A percentile compares a stretch with the other conserved stretches of the same genome.
Evolutionary conservation across 2,113 vertebrate genomes (phyloP).

Genomic region (Rutilus rutilus): DNA sequence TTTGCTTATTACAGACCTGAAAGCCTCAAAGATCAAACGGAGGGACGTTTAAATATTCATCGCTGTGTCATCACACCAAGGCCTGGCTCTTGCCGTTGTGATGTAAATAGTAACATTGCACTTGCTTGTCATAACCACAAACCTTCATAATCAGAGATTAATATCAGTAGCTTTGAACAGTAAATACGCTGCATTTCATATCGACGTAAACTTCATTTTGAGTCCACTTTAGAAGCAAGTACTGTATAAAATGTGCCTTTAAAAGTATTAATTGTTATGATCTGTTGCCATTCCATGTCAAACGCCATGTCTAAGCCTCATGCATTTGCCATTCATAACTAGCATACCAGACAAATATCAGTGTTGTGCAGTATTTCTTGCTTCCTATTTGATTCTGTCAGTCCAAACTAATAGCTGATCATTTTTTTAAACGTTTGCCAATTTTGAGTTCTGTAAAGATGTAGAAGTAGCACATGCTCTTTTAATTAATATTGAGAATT

Average conservation of each 20-base stretch:
- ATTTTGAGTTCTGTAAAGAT: constrained; percentile 34
- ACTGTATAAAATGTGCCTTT: constrained; percentile 76
- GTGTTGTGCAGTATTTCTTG: constrained; percentile 1
- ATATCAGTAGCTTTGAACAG: constrained; percentile 46
- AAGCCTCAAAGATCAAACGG: constrained; percentile 67
- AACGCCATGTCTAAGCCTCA: constrained; percentile 57
- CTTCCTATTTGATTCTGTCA: constrained; percentile 18
- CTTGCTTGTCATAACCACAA: constrained; percentile 33
- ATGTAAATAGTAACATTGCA: constrained; percentile 49
- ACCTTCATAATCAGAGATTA: constrained; percentile 43
- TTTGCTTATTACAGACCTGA: constrained; percentile 44
- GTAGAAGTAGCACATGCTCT: constrained; percentile 38
- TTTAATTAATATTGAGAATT: constrained; percentile 41
- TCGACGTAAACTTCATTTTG: constrained; percentile 52
- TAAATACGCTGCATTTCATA: constrained; percentile 48
- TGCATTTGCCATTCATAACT: constrained; percentile 46
- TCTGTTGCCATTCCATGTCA: constrained; percentile 47
- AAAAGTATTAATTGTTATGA: constrained; percentile 63
- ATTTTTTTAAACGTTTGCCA: not conserved
- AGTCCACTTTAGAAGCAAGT: constrained; percentile 60
- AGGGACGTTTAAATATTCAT: constrained; percentile 69
- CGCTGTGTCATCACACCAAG: constrained; percentile 33
- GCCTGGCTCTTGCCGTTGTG: constrained; percentile 44
- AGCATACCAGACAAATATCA: constrained; percentile 32
- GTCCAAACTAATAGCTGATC: constrained; percentile 4